phyloP scores from a whole-genome alignment of 2,113 vertebrate genomes.

The Ancistrus triradiatus region DNA sequence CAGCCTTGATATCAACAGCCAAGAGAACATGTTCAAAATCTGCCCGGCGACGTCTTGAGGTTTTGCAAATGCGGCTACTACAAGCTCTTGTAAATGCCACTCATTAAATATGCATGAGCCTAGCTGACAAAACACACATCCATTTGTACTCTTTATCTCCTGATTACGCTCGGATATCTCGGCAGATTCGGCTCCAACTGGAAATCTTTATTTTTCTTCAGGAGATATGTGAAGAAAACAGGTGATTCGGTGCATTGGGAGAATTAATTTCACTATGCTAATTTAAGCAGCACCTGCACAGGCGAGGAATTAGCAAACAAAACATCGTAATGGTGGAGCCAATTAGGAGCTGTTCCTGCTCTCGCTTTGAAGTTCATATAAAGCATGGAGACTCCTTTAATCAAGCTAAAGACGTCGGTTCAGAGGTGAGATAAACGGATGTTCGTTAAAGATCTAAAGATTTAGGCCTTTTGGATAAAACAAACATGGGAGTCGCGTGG shows the following conservation, averaged over 20 bases:
- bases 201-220: constrained; percentile 20
- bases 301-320: constrained; percentile 53
- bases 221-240: neutral
- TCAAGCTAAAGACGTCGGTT: constrained; percentile 47
- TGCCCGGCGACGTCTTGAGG: too few relatives aligned
- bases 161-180: too few relatives aligned
- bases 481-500: neutral
- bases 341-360: constrained; percentile 49
- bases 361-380: constrained; percentile 56
- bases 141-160: neutral
- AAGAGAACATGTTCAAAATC: too few relatives aligned
- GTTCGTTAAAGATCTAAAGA: constrained; percentile 51
- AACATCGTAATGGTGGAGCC: constrained; percentile 54
- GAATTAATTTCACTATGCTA: constrained; percentile 35
- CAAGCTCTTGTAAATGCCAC: too few relatives aligned
- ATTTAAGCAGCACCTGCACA: constrained; percentile 52
- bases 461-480: constrained; percentile 34
- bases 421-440: constrained; percentile 46
- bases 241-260: constrained; percentile 2
- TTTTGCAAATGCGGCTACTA: too few relatives aligned
- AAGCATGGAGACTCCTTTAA: constrained; percentile 49
- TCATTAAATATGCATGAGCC: too few relatives aligned
- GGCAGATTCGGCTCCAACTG: neutral
- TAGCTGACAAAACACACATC: too few relatives aligned
- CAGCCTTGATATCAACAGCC: too few relatives aligned